Percentiles rank a stretch among this genome's conserved stretches.
phyloP scores from a whole-genome alignment of 2,113 vertebrate species.

The Nibea coibor region DNA sequence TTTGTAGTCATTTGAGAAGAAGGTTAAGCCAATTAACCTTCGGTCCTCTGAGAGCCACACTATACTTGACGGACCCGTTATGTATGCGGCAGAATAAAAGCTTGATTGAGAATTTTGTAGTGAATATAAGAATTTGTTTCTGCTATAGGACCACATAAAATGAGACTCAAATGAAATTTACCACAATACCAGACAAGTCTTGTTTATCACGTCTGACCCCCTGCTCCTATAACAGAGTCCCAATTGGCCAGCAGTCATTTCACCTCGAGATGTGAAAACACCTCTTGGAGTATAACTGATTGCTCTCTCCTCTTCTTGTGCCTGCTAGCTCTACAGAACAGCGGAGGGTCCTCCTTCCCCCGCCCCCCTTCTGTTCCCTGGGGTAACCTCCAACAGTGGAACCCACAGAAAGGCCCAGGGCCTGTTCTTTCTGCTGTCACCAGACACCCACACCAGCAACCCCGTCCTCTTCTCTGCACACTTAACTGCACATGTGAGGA shows the following conservation, averaged over 20 bases:
- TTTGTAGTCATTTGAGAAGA: not conserved
- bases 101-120: not conserved
- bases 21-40: not conserved
- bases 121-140: not conserved
- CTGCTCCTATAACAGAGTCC: not conserved
- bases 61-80: not conserved
- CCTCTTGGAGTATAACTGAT: constrained; percentile 13
- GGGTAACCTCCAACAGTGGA: constrained; percentile 22
- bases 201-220: not conserved
- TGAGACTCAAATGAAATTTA: not conserved
- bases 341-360: constrained; percentile 1
- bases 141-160: not conserved
- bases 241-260: not conserved
- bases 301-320: not conserved
- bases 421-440: constrained; percentile 29
- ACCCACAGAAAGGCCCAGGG: constrained; percentile 28
- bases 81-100: not conserved
- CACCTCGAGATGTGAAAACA: constrained; percentile 24
- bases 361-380: not conserved
- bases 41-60: not conserved
- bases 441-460: constrained; percentile 25
- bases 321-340: constrained; percentile 25
- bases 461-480: constrained; percentile 22
- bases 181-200: not conserved
- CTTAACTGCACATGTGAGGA: constrained; percentile 10